Base-by-base conservation (phyloP, 2,797 vertebrate species). In the Labroides dimidiatus region DNA sequence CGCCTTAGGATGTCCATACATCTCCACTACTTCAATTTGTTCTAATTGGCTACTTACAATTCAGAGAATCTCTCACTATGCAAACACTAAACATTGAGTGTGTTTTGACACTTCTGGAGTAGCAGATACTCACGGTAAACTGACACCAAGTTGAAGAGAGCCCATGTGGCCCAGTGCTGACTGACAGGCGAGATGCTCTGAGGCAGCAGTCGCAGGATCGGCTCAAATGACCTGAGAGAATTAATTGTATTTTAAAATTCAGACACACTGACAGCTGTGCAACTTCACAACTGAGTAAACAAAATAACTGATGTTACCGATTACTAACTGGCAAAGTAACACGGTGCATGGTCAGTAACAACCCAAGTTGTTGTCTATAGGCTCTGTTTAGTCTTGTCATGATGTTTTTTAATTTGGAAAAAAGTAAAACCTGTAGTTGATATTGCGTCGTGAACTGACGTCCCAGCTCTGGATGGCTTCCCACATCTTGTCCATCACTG, bases 161-260 rank as follows among this genome's bases (percentile, higher is more conserved):
- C 98, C 98, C 98, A 99, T 0, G 97, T 99, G 42, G 98, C 98
- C 98, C 98, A 99, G 88, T 99, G 98, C 90, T 99, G 97, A 85
- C 97, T 99, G 85, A 99, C 97, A 0, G 97, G 96, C 11, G 97
- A 93, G 71, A 98, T 95, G 41, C 94, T 85, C 93, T 99, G 97
- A 47, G 97, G 97, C 69, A 99, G 94, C 64, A 99, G 96, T 19
- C 98, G 95, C 36, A 99, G 95, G 80, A 99, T 99, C 7, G 98
- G 98, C 84, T 99, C 98, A 45, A 99, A 99, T 3, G 98, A 99
- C 94, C 98, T 99, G 91, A 45, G 12, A 42, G 59, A 63, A 15
- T 36, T 72, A 19, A 70, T 0, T 12, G 2, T 4, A 17, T 42
- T 69, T 62, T 54, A 72, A 39, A 41, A 49, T 49, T 49, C 23